Percentiles rank a stretch among this genome's conserved stretches.
Evolutionary conservation across 2,797 vertebrate species (phyloP).

Genomic region (Chaenodraco wilsoni): DNA sequence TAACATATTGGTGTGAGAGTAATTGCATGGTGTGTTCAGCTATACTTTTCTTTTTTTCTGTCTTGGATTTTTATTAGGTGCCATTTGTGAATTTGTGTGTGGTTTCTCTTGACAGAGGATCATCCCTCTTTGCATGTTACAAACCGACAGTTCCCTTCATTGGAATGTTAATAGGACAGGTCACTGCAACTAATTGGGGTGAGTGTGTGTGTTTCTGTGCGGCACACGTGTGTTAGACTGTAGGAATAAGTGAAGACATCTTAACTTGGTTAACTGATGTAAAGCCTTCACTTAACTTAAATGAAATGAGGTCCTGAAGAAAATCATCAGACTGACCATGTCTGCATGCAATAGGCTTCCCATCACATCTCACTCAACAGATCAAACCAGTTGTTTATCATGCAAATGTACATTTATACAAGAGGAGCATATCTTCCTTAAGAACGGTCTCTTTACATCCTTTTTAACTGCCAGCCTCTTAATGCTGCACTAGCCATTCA

Average conservation of each 20-base stretch:
- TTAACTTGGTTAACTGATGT: conserved; percentile 50
- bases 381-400: conserved; percentile 45
- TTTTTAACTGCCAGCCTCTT: conserved; percentile 29
- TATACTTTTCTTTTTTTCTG: background rate
- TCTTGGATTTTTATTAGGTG: conserved; percentile 1
- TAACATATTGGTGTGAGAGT: background rate
- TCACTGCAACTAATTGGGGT: conserved; percentile 48
- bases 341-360: conserved; percentile 12
- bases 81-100: conserved; percentile 17
- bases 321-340: background rate
- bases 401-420: conserved; percentile 24
- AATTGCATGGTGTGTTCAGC: background rate
- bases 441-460: conserved; percentile 19
- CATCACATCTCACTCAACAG: conserved; percentile 19
- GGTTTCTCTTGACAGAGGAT: conserved; percentile 30
- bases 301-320: conserved; percentile 48
- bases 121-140: conserved; percentile 35
- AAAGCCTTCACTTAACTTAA: conserved; percentile 36
- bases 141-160: conserved; percentile 44
- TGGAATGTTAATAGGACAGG: conserved; percentile 51
- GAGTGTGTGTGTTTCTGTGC: background rate
- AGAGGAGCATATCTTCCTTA: conserved; percentile 12
- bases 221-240: background rate
- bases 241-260: conserved; percentile 39
- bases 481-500: conserved; percentile 44